Evolutionary conservation across 1,140 invertebrate genomes (phyloP).

Genomic region (Hypothenemus hampei): DNA sequence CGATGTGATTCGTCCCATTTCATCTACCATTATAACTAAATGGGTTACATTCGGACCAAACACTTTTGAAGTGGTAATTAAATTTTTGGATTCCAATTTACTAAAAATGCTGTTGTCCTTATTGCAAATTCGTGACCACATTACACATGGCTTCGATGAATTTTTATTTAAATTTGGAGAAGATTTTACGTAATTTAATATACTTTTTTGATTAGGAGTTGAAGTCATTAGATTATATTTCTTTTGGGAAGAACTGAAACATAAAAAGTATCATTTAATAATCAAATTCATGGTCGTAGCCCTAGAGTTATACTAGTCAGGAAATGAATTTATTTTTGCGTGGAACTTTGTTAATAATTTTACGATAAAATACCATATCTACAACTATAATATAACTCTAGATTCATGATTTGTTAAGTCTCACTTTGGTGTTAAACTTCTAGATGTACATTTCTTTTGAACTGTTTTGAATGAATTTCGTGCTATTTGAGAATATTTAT

Average conservation of each 20-base stretch:
- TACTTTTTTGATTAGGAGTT: slow-evolving; percentile 39
- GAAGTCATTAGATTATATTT: slow-evolving; percentile 20
- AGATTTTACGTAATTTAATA: slow-evolving; percentile 34
- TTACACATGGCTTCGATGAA: slow-evolving; percentile 33
- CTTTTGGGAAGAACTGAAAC: slow-evolving; percentile 9
- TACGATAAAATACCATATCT: no score
- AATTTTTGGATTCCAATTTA: slow-evolving; percentile 36
- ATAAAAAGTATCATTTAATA: neutral
- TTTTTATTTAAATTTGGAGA: slow-evolving; percentile 10
- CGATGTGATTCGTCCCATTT: slow-evolving; percentile 35
- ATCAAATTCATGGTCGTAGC: neutral
- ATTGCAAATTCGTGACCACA: slow-evolving; percentile 33
- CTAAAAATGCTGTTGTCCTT: slow-evolving; percentile 35
- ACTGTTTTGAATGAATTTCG: no score
- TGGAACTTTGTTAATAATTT: no score
- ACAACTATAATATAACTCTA: no score
- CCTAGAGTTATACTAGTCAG: neutral
- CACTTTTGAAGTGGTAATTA: slow-evolving; percentile 30
- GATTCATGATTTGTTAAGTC: no score
- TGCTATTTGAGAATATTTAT: no score
- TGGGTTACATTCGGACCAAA: slow-evolving; percentile 39
- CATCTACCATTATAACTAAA: slow-evolving; percentile 38
- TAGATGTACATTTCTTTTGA: no score
- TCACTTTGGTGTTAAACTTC: no score
- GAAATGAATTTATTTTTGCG: neutral